Evolutionary conservation across 1,140 invertebrate genomes (phyloP).

Genomic region (Goniozus legneri): DNA sequence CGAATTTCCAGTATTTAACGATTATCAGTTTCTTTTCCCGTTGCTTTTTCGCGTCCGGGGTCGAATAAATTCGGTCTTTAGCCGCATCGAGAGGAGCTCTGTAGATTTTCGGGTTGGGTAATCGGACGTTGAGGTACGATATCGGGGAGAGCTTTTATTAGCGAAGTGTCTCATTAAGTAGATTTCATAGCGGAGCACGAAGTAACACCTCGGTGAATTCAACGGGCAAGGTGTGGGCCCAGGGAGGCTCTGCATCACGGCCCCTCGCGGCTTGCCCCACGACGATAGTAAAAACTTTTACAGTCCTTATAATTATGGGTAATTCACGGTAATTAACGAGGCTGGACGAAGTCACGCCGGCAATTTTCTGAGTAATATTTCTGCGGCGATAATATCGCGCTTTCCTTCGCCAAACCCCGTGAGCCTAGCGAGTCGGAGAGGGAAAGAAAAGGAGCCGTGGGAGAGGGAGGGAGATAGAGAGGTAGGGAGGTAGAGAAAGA

Average conservation of each 20-base stretch:
- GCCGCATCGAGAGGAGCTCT: too few relatives aligned
- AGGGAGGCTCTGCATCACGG: constrained; percentile 48
- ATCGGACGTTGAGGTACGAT: too few relatives aligned
- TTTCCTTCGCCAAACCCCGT: constrained; percentile 33
- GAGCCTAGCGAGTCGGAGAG: neutral
- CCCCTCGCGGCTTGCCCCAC: constrained; percentile 43
- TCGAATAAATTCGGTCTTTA: too few relatives aligned
- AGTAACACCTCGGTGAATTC: constrained; percentile 45
- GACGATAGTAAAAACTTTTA: constrained; percentile 57
- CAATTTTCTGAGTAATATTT: constrained; percentile 57
- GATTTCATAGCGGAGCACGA: constrained; percentile 26
- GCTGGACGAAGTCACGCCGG: constrained; percentile 52
- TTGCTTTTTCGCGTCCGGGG: too few relatives aligned
- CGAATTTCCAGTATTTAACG: too few relatives aligned
- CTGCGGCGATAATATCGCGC: constrained; percentile 50
- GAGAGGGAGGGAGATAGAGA: neutral
- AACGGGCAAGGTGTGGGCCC: constrained; percentile 47
- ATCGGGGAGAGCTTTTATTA: constrained; percentile 33
- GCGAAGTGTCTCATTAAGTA: constrained; percentile 41
- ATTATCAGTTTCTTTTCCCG: too few relatives aligned
- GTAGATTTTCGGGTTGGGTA: too few relatives aligned
- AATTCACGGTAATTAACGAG: constrained; percentile 57
- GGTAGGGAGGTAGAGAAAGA: too few relatives aligned
- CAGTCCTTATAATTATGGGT: constrained; percentile 56
- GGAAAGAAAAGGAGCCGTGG: neutral